Evolutionary conservation across 2,888 invertebrate species (phyloP), one percentile per base, ranked within the genome.

Genomic region (Andrena dorsata): DNA sequence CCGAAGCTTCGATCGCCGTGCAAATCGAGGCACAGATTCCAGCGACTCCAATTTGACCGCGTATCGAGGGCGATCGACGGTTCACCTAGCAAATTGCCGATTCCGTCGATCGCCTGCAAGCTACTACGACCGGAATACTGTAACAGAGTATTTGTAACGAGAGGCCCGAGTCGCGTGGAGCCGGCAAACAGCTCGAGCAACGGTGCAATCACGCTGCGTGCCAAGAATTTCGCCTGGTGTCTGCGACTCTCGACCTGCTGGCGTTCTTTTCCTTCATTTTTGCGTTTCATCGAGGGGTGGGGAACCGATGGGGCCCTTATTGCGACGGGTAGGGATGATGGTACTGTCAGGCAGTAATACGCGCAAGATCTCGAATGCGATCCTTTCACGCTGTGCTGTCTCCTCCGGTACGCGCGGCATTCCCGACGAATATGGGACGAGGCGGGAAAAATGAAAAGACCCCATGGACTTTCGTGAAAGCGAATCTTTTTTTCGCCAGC

Each of bases 401-500:
- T 23, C 23, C 23, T 20, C 23, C 53, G 56, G 23, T 26, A 10
- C 3, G 7, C 23, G 13, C 10, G 26, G 32, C 10, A 35, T 69
- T 69, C 47, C 32, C 30, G n/a, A 23, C 20, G 20, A 41, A 61
- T 53, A 26, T 13, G 28, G 49, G 56, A 66, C 20, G n/a, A 20
- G 4, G 28, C 83, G 73, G 68, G 69, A 76, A 86, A 41, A 84
- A 86, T 63, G 81, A 73, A 81, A 71, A 83, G 77, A 68, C 73
- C 28, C 60, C 74, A 61, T 51, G 71, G 75, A 84, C 88, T 89
- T 89, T 90, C 84, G 90, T 85, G 90, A 90, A 90, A 88, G 86
- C 90, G 86, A 87, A 89, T 87, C 84, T 89, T 88, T 88, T 91
- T 78, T 78, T 82, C 80, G 73, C 81, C 26, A 63, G 20, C 26